Conservation (phyloP, 1,140 invertebrate species). For the Aphaenogaster ashmeadi region DNA sequence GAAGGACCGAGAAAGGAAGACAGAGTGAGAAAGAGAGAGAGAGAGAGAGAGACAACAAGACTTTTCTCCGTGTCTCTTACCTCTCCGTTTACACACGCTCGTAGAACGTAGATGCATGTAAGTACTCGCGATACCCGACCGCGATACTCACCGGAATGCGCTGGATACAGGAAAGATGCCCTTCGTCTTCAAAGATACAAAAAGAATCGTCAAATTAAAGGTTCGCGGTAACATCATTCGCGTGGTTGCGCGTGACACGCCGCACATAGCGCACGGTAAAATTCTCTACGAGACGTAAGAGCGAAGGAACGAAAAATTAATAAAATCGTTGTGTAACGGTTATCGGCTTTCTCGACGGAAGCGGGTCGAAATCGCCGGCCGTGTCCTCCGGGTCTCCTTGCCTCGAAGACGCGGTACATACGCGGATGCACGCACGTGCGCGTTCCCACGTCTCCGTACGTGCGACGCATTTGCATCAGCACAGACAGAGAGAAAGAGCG, state of each 20-base stretch:
- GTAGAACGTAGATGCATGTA: constrained; percentile 60
- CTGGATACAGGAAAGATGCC: constrained; percentile 1
- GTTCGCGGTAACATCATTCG: neutral
- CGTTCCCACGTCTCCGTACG: constrained; percentile 58
- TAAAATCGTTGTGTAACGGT: neutral
- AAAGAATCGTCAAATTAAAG: neutral
- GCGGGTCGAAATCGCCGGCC: constrained; percentile 12
- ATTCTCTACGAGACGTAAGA: neutral
- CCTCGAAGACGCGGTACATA: constrained; percentile 21
- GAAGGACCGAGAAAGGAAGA: constrained; percentile 31
- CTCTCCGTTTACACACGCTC: constrained; percentile 59
- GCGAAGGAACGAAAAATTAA: neutral
- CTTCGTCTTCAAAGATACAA: neutral
- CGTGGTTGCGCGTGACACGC: neutral
- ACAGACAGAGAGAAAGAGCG: neutral
- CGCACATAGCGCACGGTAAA: neutral
- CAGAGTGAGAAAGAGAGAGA: constrained; percentile 34
- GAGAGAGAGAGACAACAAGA: constrained; percentile 57
- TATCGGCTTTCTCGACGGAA: neutral
- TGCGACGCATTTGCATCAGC: constrained; percentile 46
- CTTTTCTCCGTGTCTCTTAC: constrained; percentile 69
- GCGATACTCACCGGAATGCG: constrained; percentile 23
- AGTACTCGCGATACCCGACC: constrained; percentile 24
- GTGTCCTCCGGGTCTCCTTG: constrained; percentile 7
- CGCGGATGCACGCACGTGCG: constrained; percentile 49